Conservation (phyloP, 1,140 invertebrate species). For the Triops cancriformis region DNA sequence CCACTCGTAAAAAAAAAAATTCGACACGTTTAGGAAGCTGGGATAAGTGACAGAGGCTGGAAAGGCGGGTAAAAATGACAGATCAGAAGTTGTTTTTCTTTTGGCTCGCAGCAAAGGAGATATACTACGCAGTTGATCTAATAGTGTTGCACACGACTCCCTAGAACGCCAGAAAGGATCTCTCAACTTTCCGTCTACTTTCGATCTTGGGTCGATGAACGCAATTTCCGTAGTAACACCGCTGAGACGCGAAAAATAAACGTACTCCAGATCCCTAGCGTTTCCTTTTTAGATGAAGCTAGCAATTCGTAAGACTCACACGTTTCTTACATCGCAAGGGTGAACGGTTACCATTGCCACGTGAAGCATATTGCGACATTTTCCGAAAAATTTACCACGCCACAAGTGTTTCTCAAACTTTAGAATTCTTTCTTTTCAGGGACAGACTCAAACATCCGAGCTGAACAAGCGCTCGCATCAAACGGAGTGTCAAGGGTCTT, state of each 20-base stretch:
- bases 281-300: too few relatives aligned
- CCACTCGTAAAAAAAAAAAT: too few relatives aligned
- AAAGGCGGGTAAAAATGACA: neutral
- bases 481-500: neutral
- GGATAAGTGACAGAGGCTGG: neutral
- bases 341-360: too few relatives aligned
- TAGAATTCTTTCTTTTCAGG: too few relatives aligned
- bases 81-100: neutral
- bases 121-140: neutral
- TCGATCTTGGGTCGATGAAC: neutral
- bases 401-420: too few relatives aligned
- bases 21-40: neutral
- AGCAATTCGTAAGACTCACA: too few relatives aligned
- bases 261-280: neutral
- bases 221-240: slow-evolving; percentile 9
- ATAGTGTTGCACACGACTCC: neutral
- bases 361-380: too few relatives aligned
- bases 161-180: neutral
- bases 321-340: too few relatives aligned
- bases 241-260: neutral
- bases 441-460: neutral
- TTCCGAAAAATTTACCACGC: too few relatives aligned
- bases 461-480: neutral
- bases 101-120: neutral
- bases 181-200: neutral